Percentiles rank a stretch among this genome's conserved stretches.
Conservation (phyloP, 2,113 vertebrate genomes). For the Catagonus wagneri region DNA sequence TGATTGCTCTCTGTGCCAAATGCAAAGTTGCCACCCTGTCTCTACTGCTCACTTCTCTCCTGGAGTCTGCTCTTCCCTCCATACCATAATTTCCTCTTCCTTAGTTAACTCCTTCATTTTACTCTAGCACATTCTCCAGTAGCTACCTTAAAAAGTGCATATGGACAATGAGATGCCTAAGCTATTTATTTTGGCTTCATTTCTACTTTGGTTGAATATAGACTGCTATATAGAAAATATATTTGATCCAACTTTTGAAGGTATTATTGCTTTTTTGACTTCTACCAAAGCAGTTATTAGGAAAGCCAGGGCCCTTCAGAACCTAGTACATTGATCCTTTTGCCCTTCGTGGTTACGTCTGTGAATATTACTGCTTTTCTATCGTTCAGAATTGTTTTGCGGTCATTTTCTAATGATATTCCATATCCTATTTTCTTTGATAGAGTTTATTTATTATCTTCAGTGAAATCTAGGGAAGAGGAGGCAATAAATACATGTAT, state of each 20-base stretch:
- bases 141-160: background rate
- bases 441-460: background rate
- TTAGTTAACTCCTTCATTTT: background rate
- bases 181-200: background rate
- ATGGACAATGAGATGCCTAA: background rate
- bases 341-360: background rate
- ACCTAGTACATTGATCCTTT: background rate
- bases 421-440: background rate
- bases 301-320: background rate
- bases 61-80: background rate
- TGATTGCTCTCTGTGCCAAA: background rate
- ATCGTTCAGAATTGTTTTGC: background rate
- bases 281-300: background rate
- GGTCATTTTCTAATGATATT: slow-evolving; percentile 1
- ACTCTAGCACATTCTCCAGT: background rate
- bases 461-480: background rate
- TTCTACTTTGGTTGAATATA: background rate
- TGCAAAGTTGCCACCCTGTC: background rate
- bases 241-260: background rate
- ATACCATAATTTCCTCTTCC: background rate
- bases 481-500: background rate
- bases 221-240: background rate
- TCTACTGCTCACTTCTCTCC: background rate
- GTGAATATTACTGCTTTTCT: background rate
- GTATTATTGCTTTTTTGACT: background rate